phyloP scores from a whole-genome alignment of 2,888 invertebrate species.

The Caenorhabditis zanzibari region DNA sequence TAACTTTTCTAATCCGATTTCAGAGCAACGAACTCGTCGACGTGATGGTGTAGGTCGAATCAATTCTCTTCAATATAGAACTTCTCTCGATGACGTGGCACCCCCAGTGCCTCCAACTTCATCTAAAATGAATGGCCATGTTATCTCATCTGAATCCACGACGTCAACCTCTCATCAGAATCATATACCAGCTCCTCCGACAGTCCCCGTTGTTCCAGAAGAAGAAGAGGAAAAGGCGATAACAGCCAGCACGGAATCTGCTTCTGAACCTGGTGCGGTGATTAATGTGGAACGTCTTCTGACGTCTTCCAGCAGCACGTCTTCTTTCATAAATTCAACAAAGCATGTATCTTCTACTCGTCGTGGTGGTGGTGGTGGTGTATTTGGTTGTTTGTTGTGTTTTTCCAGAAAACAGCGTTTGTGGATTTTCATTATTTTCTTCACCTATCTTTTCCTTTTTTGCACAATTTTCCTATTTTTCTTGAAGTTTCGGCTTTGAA shows the following conservation, averaged over 20 bases:
- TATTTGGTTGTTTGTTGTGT: constrained; percentile 45
- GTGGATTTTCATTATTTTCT: constrained; percentile 14
- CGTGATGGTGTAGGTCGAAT: constrained; percentile 59
- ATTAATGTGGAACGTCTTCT: constrained; percentile 22
- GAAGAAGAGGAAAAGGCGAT: constrained; percentile 52
- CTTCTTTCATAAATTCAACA: constrained; percentile 16
- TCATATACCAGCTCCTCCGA: constrained; percentile 19
- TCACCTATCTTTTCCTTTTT: not conserved
- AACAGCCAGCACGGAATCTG: constrained; percentile 43
- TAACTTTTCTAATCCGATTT: constrained; percentile 27
- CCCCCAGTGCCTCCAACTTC: constrained; percentile 23
- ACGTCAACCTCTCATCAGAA: constrained; percentile 4
- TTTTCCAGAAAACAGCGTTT: constrained; percentile 36
- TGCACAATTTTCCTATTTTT: not conserved
- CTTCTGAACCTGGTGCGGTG: constrained; percentile 52
- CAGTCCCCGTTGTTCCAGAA: constrained; percentile 33
- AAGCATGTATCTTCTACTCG: constrained; percentile 14
- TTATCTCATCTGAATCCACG: constrained; percentile 6
- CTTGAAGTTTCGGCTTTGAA: not conserved
- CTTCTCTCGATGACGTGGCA: constrained; percentile 58
- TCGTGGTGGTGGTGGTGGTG: constrained; percentile 38
- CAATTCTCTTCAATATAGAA: constrained; percentile 63
- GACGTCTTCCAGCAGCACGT: constrained; percentile 13
- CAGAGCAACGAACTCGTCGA: constrained; percentile 58
- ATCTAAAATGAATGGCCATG: constrained; percentile 47